Percentiles rank a stretch among this genome's conserved stretches.
These are phyloP conservation scores for Hypolimnas misippus DNA, from an alignment of 2,888 invertebrate genomes.

Conservation along the genomic window DNA sequence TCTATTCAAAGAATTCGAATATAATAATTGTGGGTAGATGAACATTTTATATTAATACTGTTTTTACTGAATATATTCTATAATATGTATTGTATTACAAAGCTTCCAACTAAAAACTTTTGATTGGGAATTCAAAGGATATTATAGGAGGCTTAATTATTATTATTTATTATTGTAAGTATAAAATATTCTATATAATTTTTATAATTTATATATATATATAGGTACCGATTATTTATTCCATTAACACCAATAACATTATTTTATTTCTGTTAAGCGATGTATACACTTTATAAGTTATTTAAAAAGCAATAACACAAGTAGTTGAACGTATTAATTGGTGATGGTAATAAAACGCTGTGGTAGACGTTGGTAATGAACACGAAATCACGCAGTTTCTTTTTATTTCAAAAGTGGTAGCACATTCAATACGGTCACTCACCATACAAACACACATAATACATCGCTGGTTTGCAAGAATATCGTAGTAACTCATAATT, in stretches of 20 bases:
- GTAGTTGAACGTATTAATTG: neutral
- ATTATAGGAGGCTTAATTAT: too few relatives aligned
- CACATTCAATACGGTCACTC: neutral
- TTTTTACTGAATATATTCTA: too few relatives aligned
- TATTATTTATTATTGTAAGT: neutral
- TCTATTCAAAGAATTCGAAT: too few relatives aligned
- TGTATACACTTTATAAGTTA: neutral
- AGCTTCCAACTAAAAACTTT: neutral
- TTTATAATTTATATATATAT: neutral
- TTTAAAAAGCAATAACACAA: slow-evolving; percentile 12
- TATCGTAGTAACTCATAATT: too few relatives aligned
- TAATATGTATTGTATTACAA: too few relatives aligned
- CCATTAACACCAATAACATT: slow-evolving; percentile 1
- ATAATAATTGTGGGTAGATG: too few relatives aligned
- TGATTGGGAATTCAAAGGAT: neutral
- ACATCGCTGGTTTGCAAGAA: too few relatives aligned
- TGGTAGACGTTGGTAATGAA: slow-evolving; percentile 9
- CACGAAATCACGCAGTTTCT: slow-evolving; percentile 7
- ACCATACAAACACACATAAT: too few relatives aligned
- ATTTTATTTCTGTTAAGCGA: slow-evolving; percentile 9
- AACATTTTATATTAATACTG: too few relatives aligned
- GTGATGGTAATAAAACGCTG: slow-evolving; percentile 13
- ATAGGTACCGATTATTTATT: neutral
- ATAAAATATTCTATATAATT: neutral
- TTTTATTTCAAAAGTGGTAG: neutral